Evolutionary conservation across 1,140 invertebrate genomes (phyloP).

Genomic region (Drosophila lini): DNA sequence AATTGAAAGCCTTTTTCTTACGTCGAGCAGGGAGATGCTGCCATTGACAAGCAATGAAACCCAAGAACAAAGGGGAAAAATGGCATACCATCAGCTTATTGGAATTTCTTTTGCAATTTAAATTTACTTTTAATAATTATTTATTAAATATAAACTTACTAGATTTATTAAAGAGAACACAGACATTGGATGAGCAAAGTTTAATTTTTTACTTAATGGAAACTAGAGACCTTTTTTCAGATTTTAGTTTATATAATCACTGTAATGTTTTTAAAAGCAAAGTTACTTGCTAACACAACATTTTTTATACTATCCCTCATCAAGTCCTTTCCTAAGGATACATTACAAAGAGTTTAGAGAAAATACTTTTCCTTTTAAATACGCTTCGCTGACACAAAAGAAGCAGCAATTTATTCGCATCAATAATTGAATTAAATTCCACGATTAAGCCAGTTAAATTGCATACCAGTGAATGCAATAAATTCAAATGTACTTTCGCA

Average conservation of each 20-base stretch:
- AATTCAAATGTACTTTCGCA: constrained; percentile 5
- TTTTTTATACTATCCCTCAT: not conserved
- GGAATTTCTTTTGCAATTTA: not conserved
- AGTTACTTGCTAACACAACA: not conserved
- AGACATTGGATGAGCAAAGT: no score
- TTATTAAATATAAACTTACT: not conserved
- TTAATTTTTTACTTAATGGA: not conserved
- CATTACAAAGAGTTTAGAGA: not conserved
- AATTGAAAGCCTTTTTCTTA: constrained; percentile 22
- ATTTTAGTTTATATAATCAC: not conserved
- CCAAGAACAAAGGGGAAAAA: no score
- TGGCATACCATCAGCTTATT: not conserved
- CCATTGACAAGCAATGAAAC: not conserved
- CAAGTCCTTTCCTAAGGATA: not conserved
- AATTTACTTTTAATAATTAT: no score
- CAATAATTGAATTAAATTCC: constrained; percentile 51
- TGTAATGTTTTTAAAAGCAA: not conserved
- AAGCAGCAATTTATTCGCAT: constrained; percentile 34
- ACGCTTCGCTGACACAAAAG: constrained; percentile 1
- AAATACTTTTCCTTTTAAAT: constrained; percentile 48
- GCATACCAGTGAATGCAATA: constrained; percentile 16
- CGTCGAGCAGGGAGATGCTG: not conserved
- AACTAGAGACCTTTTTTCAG: not conserved
- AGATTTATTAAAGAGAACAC: not conserved
- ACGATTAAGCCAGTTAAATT: constrained; percentile 59